phyloP scores from a whole-genome alignment of 2,888 invertebrate genomes.

The Bugulina stolonifera region DNA sequence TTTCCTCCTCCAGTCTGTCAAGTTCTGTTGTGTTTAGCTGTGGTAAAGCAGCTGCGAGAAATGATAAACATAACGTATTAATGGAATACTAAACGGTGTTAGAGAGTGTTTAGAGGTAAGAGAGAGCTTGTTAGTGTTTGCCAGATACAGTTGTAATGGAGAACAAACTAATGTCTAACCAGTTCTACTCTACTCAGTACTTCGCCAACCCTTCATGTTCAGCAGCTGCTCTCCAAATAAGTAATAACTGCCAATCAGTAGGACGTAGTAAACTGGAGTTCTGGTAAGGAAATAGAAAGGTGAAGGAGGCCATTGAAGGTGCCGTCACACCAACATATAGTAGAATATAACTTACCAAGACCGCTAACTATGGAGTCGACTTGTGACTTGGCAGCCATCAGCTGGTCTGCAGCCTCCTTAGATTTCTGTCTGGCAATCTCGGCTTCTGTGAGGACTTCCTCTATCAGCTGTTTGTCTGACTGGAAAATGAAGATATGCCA shows the following conservation, averaged over 20 bases:
- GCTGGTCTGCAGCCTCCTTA: not conserved
- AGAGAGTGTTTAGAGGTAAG: not conserved
- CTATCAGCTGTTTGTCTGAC: not conserved
- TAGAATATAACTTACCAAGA: too few species aligned
- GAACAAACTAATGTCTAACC: too few species aligned
- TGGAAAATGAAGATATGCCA: not conserved
- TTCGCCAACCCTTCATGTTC: too few species aligned
- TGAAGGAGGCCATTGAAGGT: too few species aligned
- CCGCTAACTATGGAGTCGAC: not conserved
- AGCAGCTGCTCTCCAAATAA: too few species aligned
- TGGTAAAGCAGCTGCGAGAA: constrained; percentile 1
- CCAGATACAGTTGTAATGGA: not conserved
- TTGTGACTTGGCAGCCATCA: not conserved
- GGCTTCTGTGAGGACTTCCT: not conserved
- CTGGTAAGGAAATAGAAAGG: too few species aligned
- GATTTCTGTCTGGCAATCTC: not conserved
- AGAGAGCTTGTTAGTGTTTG: not conserved
- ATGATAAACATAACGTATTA: not conserved
- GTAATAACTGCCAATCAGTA: too few species aligned
- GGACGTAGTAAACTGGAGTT: too few species aligned
- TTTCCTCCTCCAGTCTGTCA: constrained; percentile 48
- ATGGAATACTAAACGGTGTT: not conserved
- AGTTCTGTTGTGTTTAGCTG: constrained; percentile 45
- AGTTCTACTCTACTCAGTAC: too few species aligned
- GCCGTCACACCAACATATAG: too few species aligned